Percentiles rank a stretch among this genome's conserved stretches.
phyloP scores from a whole-genome alignment of 2,797 vertebrate species.

The Catharus ustulatus region DNA sequence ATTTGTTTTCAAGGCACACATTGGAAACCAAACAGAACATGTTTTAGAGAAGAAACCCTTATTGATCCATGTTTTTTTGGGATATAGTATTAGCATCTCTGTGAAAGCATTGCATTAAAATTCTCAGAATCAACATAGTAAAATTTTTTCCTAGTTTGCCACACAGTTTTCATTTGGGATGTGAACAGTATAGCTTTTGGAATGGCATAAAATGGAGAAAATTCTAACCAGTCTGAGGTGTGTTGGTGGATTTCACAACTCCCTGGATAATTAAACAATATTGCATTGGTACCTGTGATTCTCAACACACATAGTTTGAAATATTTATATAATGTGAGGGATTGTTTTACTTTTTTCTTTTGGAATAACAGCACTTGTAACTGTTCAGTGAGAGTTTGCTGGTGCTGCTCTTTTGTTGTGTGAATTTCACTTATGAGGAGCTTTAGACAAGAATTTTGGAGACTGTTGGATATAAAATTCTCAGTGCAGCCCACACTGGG shows the following conservation, averaged over 20 bases:
- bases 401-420: background rate
- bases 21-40: constrained; percentile 61
- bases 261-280: constrained; percentile 52
- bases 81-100: constrained; percentile 53
- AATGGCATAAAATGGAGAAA: constrained; percentile 47
- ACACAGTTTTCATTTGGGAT: constrained; percentile 51
- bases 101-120: constrained; percentile 51
- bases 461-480: background rate
- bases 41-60: constrained; percentile 52
- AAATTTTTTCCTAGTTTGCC: constrained; percentile 59
- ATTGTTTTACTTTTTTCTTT: constrained; percentile 19
- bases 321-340: constrained; percentile 5
- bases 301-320: constrained; percentile 38
- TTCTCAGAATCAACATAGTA: constrained; percentile 62
- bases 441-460: background rate
- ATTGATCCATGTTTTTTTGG: constrained; percentile 3
- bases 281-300: constrained; percentile 49
- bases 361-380: background rate
- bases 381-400: background rate
- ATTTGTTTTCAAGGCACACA: constrained; percentile 70
- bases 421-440: background rate
- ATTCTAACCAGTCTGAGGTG: constrained; percentile 21
- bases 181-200: constrained; percentile 62
- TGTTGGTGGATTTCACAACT: constrained; percentile 57
- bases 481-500: background rate